Base-by-base conservation (phyloP, 1,140 invertebrate genomes). In the Aphidius gifuensis region DNA sequence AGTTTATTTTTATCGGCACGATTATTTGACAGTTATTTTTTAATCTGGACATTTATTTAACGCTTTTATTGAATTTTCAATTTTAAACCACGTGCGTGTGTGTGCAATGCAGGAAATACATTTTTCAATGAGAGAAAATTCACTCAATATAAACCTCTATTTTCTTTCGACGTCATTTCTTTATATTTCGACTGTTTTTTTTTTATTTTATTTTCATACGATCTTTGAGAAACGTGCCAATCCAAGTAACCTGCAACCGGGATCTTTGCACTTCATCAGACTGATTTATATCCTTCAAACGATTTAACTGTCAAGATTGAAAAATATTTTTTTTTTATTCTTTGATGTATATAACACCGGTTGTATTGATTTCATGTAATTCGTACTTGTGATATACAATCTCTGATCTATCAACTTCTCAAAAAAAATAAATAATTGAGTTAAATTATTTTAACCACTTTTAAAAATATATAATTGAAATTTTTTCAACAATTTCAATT, bases 21-120 rank as follows among this genome's bases (percentile, higher is more conserved):
- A 16, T 16, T 16, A 16, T 16, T 16, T 16, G 23, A 32, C 23
- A 32, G 23, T 32, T 47, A 69, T 61, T 62, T 64, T 70, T 69
- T 75, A 76, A 77, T 74, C 73, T 69, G 59, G 67, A 68, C 72
- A 76, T 76, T 75, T 71, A 68, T 75, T 73, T 64, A 54, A 64
- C 60, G 58, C 66, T 60, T 38, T 16, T 57, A 39, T 58, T 39
- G 56, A 53, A 56, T 66, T 60, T 65, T 42, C 47, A 62, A 46
- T 50, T 55, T 23, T 49, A 43, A 47, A 53, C 23, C 32, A 47
- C 53, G 45, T 58, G 62, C 39, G 51, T 58, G 43, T 48, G 40
- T 58, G 62, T 21, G 51, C 50, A 45, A 45, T 39, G 50, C 54
- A 47, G 58, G 60, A 39, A 62, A 44, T 64, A 50, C 62, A 70